Evolutionary conservation across 2,888 invertebrate species (phyloP).

Genomic region (Caenorhabditis sulstoni): DNA sequence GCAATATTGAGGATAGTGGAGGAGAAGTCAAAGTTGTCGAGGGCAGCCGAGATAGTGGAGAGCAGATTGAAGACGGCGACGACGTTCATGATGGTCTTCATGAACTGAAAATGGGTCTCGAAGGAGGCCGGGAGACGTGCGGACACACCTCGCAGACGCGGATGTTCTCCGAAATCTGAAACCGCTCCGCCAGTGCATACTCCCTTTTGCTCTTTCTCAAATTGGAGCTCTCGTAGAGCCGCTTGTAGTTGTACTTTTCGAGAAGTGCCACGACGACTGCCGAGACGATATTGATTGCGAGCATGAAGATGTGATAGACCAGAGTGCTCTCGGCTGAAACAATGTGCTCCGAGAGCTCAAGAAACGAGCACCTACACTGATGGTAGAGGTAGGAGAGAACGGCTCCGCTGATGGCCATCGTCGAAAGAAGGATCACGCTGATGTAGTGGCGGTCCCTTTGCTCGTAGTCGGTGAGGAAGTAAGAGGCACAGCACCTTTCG

Average conservation of each 20-base stretch:
- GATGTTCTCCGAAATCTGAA: slow-evolving; percentile 62
- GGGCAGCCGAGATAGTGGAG: slow-evolving; percentile 49
- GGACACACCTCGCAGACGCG: slow-evolving; percentile 60
- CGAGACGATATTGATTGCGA: slow-evolving; percentile 42
- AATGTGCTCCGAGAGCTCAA: background rate
- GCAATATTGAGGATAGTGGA: slow-evolving; percentile 31
- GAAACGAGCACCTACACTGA: slow-evolving; percentile 23
- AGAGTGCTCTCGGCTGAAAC: slow-evolving; percentile 48
- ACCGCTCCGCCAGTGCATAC: slow-evolving; percentile 53
- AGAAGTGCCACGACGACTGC: slow-evolving; percentile 36
- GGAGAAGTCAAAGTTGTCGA: slow-evolving; percentile 57
- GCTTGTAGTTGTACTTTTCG: slow-evolving; percentile 57
- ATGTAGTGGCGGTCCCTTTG: slow-evolving; percentile 53
- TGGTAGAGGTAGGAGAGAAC: slow-evolving; percentile 52
- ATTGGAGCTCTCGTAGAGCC: slow-evolving; percentile 57
- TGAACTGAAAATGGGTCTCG: slow-evolving; percentile 44
- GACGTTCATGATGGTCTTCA: slow-evolving; percentile 58
- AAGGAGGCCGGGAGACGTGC: no score
- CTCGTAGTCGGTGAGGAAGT: slow-evolving; percentile 58
- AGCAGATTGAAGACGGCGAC: slow-evolving; percentile 58
- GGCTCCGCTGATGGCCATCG: slow-evolving; percentile 13
- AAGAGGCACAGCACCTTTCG: slow-evolving; percentile 59
- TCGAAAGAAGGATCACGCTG: slow-evolving; percentile 15
- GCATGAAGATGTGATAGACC: slow-evolving; percentile 31
- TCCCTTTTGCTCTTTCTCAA: slow-evolving; percentile 54